Base-by-base conservation (phyloP, 2,113 vertebrate genomes). In the Cacatua alba region DNA sequence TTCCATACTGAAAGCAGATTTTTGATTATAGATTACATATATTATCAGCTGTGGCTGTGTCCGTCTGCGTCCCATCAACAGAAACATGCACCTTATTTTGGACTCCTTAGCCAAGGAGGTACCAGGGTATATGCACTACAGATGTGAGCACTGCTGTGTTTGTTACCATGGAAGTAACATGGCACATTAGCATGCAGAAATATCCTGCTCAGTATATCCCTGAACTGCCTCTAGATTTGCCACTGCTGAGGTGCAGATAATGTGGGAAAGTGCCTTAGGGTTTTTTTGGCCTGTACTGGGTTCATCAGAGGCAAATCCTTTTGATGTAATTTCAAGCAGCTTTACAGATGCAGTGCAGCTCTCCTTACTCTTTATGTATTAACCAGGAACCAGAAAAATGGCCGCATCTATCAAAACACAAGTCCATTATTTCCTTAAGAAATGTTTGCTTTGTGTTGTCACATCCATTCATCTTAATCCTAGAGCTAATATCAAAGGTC, bases 81-180 rank as follows among this genome's bases (percentile, higher is more conserved):
- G 55, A 82, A 67, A 37, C 3, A 37, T 2, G 4, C 0, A 3
- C 20, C 8, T 79, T 70, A 10, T 37, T 88, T 41, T 68, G 15
- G 39, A 60, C 10, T 82, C 18, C 10, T 31, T 63, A 25, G 44
- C 29, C n/a, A 59, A 62, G 31, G n/a, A 71, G 3, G 2, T 71
- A 63, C 7, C 6, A n/a, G n/a, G 26, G 12, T 48, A 18, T 8
- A 69, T 6, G 7, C 35, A 17, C 1, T 31, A 7, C 3, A 2
- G 46, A 71, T 33, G 12, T 46, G 57, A 83, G 44, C 17, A 49
- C 0, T 4, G 6, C 14, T 55, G 10, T n/a, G 28, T 17, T 35
- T 39, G 18, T 9, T 21, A 85, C 51, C 33, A 60, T 0, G 1
- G 0, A 0, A 43, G 11, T 1, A 59, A 59, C 21, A 59, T 7